These are phyloP conservation scores for Amphiprion ocellaris DNA, from an alignment of 2,113 vertebrate genomes.

Conservation along the genomic window DNA sequence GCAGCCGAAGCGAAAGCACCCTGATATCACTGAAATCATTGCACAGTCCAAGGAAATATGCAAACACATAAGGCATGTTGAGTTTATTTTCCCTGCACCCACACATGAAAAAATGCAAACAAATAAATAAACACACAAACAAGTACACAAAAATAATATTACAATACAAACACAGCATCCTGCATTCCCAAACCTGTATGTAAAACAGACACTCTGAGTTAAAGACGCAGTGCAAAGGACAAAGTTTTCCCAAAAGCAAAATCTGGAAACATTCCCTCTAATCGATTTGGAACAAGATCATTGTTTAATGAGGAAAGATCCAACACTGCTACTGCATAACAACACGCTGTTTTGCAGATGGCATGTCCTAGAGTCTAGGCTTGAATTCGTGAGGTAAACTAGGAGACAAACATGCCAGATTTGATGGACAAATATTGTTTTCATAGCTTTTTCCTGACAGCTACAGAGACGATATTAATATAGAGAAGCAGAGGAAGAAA, in stretches of 20 bases:
- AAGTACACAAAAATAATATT: conserved; percentile 41
- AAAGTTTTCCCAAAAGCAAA: conserved; percentile 42
- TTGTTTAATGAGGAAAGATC: conserved; percentile 27
- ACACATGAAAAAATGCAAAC: conserved; percentile 77
- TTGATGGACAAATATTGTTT: conserved; percentile 51
- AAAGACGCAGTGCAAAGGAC: conserved; percentile 55
- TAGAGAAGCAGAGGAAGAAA: conserved; percentile 67
- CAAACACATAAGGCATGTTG: conserved; percentile 77
- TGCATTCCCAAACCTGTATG: conserved; percentile 34
- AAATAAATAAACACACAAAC: conserved; percentile 47
- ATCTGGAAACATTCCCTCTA: conserved; percentile 43
- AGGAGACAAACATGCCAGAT: conserved; percentile 46
- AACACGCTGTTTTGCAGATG: conserved; percentile 43
- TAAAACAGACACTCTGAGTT: conserved; percentile 46
- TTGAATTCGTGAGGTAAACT: conserved; percentile 46
- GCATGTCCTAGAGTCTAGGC: conserved; percentile 26
- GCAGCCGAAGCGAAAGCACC: neutral
- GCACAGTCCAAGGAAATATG: conserved; percentile 16
- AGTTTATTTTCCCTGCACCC: conserved; percentile 79
- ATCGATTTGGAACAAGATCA: conserved; percentile 22
- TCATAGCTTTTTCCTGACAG: conserved; percentile 43
- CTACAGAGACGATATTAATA: conserved; percentile 65
- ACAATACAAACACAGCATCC: conserved; percentile 67
- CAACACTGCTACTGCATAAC: conserved; percentile 48
- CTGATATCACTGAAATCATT: neutral